These are phyloP conservation scores for Anthophora plumipes DNA, from an alignment of 2,888 invertebrate species.

Conservation along the genomic window DNA sequence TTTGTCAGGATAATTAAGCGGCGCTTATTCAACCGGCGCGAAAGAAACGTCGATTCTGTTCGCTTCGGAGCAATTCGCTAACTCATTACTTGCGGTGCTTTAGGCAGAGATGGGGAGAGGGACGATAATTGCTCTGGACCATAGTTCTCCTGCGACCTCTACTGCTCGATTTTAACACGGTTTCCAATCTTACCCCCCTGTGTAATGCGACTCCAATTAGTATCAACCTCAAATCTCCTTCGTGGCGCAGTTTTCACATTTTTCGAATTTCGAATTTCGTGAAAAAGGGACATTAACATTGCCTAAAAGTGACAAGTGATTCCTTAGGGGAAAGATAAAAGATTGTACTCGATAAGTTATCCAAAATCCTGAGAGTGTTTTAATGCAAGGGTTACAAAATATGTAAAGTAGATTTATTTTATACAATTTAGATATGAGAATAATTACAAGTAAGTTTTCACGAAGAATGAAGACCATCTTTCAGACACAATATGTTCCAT, in stretches of 20 bases:
- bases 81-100: conserved; percentile 12
- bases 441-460: too few species aligned
- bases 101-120: neutral
- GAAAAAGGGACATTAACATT: too few species aligned
- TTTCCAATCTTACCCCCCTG: neutral
- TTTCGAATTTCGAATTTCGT: too few species aligned
- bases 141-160: neutral
- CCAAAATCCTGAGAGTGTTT: too few species aligned
- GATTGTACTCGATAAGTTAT: too few species aligned
- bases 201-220: neutral
- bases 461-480: too few species aligned
- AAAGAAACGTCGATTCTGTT: conserved; percentile 57
- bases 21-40: conserved; percentile 31
- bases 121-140: conserved; percentile 8
- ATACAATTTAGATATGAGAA: too few species aligned
- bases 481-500: too few species aligned
- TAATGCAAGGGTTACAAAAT: too few species aligned
- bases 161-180: neutral
- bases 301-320: too few species aligned
- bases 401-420: too few species aligned
- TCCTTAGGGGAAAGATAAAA: too few species aligned
- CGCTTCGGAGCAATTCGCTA: conserved; percentile 22
- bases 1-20: conserved; percentile 58
- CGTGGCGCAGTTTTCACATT: neutral
- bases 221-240: neutral